A percentile compares a stretch with the other conserved stretches of the same genome.
Evolutionary conservation across 2,888 invertebrate species (phyloP).

Genomic region (Trissolcus brochymenae): DNA sequence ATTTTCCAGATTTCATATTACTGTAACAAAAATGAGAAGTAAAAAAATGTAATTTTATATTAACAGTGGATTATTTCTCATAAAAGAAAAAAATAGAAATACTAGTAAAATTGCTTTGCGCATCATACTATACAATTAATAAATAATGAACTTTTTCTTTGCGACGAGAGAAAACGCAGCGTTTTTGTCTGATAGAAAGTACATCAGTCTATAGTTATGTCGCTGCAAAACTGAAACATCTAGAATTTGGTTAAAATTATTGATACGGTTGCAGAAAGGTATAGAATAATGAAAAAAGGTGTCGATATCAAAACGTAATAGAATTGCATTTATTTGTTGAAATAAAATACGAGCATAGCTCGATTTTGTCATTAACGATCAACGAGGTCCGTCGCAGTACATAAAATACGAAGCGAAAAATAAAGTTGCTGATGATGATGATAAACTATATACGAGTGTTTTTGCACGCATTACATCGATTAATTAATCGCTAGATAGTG

Average conservation of each 20-base stretch:
- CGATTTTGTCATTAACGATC: conserved; percentile 14
- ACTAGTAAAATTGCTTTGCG: conserved; percentile 39
- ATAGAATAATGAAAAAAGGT: background rate
- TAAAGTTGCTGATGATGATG: background rate
- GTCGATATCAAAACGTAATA: conserved; percentile 44
- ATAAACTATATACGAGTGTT: background rate
- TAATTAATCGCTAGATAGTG: background rate
- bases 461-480: background rate
- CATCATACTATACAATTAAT: conserved; percentile 30
- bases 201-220: conserved; percentile 27
- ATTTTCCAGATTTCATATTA: conserved; percentile 20
- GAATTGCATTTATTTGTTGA: conserved; percentile 50
- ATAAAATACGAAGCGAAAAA: conserved; percentile 16
- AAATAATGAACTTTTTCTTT: conserved; percentile 45
- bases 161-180: conserved; percentile 34
- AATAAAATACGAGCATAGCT: conserved; percentile 10
- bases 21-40: background rate
- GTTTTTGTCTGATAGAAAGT: conserved; percentile 36
- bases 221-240: conserved; percentile 30
- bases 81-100: no score
- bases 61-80: no score
- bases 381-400: conserved; percentile 31
- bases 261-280: background rate
- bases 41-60: background rate
- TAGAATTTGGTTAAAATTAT: conserved; percentile 7